Evolutionary conservation across 2,888 invertebrate species (phyloP).

Genomic region (Caenorhabditis sinica): DNA sequence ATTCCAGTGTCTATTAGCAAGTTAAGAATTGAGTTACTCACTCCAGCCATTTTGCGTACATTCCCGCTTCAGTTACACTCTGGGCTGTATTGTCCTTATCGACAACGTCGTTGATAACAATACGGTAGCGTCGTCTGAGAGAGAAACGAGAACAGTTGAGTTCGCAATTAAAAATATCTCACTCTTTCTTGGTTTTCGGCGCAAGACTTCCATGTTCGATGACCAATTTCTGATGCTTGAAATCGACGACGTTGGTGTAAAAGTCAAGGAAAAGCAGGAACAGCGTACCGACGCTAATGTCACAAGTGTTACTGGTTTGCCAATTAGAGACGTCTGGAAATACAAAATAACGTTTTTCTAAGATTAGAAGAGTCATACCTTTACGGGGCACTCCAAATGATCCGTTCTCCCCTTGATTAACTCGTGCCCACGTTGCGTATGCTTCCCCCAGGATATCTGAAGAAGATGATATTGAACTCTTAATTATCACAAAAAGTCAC

Average conservation of each 20-base stretch:
- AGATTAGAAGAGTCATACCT: background rate
- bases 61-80: background rate
- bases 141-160: background rate
- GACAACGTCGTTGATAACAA: background rate
- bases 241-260: background rate
- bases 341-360: background rate
- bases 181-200: background rate
- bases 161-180: background rate
- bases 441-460: too few species aligned
- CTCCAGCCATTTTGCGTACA: background rate
- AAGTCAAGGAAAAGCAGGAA: constrained; percentile 3
- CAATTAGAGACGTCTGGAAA: background rate
- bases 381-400: background rate
- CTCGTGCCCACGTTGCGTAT: background rate
- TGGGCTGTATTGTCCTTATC: background rate
- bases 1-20: too few species aligned
- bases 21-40: too few species aligned
- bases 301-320: background rate
- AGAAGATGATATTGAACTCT: too few species aligned
- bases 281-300: constrained; percentile 3
- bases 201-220: background rate
- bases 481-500: too few species aligned
- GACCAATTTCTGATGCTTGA: background rate
- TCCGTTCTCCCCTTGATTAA: background rate
- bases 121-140: background rate